phyloP scores from a whole-genome alignment of 2,113 vertebrate genomes.

The Telmatochromis sp. region DNA sequence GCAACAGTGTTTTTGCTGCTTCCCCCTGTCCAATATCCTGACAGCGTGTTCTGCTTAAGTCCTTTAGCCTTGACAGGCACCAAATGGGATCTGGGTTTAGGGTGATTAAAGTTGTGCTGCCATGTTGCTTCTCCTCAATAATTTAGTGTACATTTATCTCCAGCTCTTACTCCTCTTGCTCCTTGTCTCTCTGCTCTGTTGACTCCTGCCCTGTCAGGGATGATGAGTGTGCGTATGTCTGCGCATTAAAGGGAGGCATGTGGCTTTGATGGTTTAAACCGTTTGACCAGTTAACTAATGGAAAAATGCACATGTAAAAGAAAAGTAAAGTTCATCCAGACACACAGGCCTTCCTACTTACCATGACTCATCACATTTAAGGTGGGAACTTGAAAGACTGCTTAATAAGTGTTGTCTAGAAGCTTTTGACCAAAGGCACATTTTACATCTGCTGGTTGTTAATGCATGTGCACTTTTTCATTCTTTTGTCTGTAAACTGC shows the following conservation, averaged over 20 bases:
- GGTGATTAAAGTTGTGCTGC: constrained; percentile 34
- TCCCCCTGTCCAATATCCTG: constrained; percentile 19
- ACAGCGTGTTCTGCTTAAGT: constrained; percentile 38
- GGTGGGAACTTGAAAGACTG: not conserved
- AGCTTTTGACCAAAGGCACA: not conserved
- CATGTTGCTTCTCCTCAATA: constrained; percentile 32
- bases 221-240: not conserved
- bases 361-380: constrained; percentile 34
- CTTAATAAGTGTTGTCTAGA: not conserved
- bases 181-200: not conserved
- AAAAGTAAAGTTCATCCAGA: not conserved
- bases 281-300: not conserved
- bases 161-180: not conserved
- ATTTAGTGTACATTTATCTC: constrained; percentile 39
- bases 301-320: not conserved
- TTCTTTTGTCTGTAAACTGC: not conserved
- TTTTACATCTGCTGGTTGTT: not conserved
- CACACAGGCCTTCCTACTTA: not conserved
- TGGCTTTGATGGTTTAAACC: not conserved
- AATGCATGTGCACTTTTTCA: not conserved
- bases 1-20: constrained; percentile 7
- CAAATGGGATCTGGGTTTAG: constrained; percentile 33
- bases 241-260: not conserved
- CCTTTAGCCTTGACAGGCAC: constrained; percentile 31
- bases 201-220: not conserved